These are phyloP conservation scores for Catamblyrhynchus diadema DNA, from an alignment of 2,797 vertebrate genomes.

Conservation along the genomic window DNA sequence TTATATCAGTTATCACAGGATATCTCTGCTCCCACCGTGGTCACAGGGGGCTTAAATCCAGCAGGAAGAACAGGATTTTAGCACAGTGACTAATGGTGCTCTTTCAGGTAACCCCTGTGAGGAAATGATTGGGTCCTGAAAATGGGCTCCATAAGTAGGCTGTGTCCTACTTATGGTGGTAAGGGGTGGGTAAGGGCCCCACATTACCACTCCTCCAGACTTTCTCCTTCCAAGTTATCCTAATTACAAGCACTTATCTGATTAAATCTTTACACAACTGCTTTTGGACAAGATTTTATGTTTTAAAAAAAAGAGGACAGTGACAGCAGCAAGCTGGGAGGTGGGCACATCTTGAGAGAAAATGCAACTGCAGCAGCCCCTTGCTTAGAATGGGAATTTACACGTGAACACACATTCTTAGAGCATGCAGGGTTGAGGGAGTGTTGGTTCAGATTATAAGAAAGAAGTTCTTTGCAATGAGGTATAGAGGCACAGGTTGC, in stretches of 20 bases:
- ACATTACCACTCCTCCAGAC: background rate
- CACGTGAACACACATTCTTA: fast-evolving
- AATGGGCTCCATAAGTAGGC: background rate
- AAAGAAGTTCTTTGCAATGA: background rate
- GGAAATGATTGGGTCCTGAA: background rate
- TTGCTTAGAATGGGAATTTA: background rate
- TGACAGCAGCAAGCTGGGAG: background rate
- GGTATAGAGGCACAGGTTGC: background rate
- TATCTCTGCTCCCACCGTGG: fast-evolving
- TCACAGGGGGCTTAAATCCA: background rate
- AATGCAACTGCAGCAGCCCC: background rate
- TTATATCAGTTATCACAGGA: background rate
- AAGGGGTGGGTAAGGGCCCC: background rate
- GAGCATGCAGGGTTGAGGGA: background rate
- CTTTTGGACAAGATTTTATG: background rate
- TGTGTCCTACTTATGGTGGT: too few species aligned
- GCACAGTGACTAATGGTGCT: fast-evolving
- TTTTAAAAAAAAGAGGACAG: background rate
- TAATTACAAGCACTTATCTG: background rate
- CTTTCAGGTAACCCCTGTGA: background rate
- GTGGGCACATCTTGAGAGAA: background rate
- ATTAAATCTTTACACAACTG: background rate
- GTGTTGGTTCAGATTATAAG: background rate
- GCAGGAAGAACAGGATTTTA: background rate
- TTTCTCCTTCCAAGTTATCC: background rate